phyloP scores from a whole-genome alignment of 2,113 vertebrate species.

The Azemiops feae region DNA sequence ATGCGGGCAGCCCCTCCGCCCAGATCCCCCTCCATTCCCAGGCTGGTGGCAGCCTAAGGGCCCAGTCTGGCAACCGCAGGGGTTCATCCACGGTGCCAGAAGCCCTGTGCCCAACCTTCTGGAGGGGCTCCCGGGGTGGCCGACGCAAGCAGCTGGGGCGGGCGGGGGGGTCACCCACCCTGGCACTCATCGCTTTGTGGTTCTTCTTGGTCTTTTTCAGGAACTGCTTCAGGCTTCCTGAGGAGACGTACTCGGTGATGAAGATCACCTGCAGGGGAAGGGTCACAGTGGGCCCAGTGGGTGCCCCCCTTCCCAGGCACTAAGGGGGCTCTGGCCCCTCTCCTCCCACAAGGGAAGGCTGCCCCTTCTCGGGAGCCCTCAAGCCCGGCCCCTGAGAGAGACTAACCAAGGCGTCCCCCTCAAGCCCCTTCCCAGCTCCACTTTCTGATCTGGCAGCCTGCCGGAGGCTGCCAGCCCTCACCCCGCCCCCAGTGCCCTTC shows the following conservation, averaged over 20 bases:
- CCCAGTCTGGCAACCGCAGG: background rate
- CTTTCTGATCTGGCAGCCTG: background rate
- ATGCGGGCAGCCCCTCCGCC: rapidly evolving
- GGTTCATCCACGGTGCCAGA: background rate
- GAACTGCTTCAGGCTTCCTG: constrained; percentile 97
- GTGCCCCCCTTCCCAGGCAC: background rate
- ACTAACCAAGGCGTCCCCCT: no score
- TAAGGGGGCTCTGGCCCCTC: background rate
- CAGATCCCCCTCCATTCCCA: background rate
- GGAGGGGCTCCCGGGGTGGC: background rate
- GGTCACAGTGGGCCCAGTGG: background rate
- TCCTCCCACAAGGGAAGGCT: no score
- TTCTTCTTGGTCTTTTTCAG: constrained; percentile 99
- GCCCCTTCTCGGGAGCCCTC: no score
- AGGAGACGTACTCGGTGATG: constrained; percentile 99
- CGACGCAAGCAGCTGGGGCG: background rate
- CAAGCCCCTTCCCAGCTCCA: background rate
- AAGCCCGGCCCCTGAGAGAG: no score
- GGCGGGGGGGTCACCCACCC: constrained; percentile 59
- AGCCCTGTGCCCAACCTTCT: background rate
- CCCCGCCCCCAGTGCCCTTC: background rate
- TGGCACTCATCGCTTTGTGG: constrained; percentile 96
- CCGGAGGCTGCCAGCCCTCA: no score
- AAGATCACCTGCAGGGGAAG: constrained; percentile 87
- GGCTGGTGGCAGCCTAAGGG: background rate